Evolutionary conservation across 2,888 invertebrate genomes (phyloP), one percentile per base, ranked within the genome.

Genomic region (Zhengitettix transpicula): DNA sequence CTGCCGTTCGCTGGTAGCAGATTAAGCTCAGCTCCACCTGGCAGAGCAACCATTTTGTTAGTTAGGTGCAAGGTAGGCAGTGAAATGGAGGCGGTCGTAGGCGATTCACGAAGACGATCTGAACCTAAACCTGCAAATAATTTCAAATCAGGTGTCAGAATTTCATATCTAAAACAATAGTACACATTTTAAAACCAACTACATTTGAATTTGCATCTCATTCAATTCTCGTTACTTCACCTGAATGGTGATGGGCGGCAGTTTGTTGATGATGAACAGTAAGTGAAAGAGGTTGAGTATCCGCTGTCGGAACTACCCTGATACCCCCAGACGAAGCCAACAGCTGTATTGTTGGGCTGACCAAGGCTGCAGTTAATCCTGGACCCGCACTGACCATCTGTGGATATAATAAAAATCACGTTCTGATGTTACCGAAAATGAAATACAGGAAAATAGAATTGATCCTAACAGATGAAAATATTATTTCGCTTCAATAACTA

Each of bases 301-400:
- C 62, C 28, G 3, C 28, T 1, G 59, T 61, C n/a, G 12, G 70
- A 66, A 41, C 71, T 68, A 52, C 71, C 71, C 56, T 72, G 65
- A 28, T 72, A 70, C 62, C 72, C 71, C 62, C 72, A 70, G 61
- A 72, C 71, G 75, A 68, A 0, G 77, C 74, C 61, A 77, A 65
- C 66, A 78, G 69, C 68, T 78, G 77, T 59, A 78, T 66, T 52
- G 74, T 74, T 1, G 74, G 73, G 51, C 77, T 76, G 53, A 80
- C 78, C 59, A 80, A 51, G 1, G 65, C 63, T 7, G 63, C 59
- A 14, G 63, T 77, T 11, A 79, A 65, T 1, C 78, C 77, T 2
- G 55, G 55, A 53, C 77, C 75, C 64, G 74, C 69, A 54, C 73
- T 72, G 51, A 78, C 75, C 67, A 78, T 73, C 78, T 78, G 68